These are phyloP conservation scores for Sylvicapra grimmia DNA, from an alignment of 2,113 vertebrate species.

Conservation along the genomic window DNA sequence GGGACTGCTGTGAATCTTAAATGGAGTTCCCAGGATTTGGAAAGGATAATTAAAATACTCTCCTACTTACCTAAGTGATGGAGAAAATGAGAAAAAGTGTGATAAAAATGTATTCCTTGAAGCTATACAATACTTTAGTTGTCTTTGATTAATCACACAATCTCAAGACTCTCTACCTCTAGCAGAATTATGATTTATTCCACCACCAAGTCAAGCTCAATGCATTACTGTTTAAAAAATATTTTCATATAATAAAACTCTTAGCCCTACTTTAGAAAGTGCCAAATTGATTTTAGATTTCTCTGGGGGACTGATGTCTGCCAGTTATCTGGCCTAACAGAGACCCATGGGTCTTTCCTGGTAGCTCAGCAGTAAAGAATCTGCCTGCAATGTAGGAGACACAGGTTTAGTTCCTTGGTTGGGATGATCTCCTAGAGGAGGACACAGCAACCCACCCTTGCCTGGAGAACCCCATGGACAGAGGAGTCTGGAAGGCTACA, in stretches of 20 bases:
- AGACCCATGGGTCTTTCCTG: accelerated
- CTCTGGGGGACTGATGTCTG: not conserved
- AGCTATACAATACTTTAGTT: not conserved
- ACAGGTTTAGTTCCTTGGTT: not conserved
- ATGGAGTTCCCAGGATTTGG: not conserved
- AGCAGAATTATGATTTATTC: not conserved
- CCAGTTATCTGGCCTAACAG: not conserved
- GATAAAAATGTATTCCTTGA: not conserved
- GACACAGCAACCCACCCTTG: not conserved
- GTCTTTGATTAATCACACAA: not conserved
- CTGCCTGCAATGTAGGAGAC: not conserved
- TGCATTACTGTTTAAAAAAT: not conserved
- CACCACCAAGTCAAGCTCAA: not conserved
- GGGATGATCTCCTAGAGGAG: not conserved
- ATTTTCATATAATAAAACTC: not conserved
- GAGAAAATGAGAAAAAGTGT: not conserved
- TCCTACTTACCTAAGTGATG: not conserved
- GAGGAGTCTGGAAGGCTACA: not conserved
- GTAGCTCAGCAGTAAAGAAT: not conserved
- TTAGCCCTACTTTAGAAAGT: not conserved
- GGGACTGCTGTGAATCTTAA: not conserved
- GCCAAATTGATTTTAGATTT: not conserved
- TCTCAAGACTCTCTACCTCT: not conserved
- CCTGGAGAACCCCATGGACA: not conserved
- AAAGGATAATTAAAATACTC: not conserved